Percentiles rank a stretch among this genome's conserved stretches.
Evolutionary conservation across 1,140 invertebrate species (phyloP).

Genomic region (Spodoptera frugiperda): DNA sequence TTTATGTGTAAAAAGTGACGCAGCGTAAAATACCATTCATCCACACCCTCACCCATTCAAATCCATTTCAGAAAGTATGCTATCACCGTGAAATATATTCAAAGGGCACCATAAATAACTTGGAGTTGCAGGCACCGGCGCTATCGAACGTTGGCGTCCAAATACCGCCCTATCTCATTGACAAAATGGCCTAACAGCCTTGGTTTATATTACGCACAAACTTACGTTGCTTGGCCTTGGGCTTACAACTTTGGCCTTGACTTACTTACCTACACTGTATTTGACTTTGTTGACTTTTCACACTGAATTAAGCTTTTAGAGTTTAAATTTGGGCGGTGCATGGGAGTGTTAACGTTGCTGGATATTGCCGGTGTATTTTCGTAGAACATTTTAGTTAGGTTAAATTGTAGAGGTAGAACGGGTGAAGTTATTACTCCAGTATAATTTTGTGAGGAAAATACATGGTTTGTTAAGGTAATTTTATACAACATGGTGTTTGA

Average conservation of each 20-base stretch:
- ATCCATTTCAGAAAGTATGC: slow-evolving; percentile 23
- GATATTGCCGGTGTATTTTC: slow-evolving; percentile 1
- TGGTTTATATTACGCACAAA: slow-evolving; percentile 46
- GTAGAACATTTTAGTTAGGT: background rate
- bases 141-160: slow-evolving; percentile 31
- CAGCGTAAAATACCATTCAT: background rate
- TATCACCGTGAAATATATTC: slow-evolving; percentile 32
- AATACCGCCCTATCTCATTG: slow-evolving; percentile 45
- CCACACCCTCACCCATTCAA: slow-evolving; percentile 5
- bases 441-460: background rate
- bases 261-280: slow-evolving; percentile 40
- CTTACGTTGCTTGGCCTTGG: slow-evolving; percentile 37
- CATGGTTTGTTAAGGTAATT: no score
- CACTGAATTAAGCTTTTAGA: slow-evolving; percentile 42
- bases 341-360: background rate
- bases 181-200: slow-evolving; percentile 43
- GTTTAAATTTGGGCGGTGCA: slow-evolving; percentile 39
- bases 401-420: background rate
- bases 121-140: slow-evolving; percentile 1
- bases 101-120: slow-evolving; percentile 40
- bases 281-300: slow-evolving; percentile 48
- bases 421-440: background rate
- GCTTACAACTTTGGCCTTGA: slow-evolving; percentile 46
- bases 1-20: background rate
- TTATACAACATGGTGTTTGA: no score